Percentiles rank a stretch among this genome's conserved stretches.
These are phyloP conservation scores for Keiferia lycopersicella DNA, from an alignment of 2,888 invertebrate species.

Conservation along the genomic window DNA sequence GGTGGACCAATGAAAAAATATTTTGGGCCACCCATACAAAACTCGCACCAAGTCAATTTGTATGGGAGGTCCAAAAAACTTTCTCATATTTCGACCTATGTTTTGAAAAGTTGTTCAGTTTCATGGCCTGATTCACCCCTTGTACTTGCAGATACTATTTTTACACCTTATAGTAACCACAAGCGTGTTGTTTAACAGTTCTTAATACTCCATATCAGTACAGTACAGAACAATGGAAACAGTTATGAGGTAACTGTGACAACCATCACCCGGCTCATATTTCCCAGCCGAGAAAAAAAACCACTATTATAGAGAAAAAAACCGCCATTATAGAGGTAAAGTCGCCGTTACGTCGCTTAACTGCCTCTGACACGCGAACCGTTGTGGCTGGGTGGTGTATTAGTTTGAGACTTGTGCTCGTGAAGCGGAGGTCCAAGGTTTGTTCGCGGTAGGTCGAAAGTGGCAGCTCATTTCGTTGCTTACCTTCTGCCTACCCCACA, in stretches of 20 bases:
- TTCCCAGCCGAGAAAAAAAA: neutral
- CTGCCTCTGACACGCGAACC: neutral
- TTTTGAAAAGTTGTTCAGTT: too few species aligned
- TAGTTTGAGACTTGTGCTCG: neutral
- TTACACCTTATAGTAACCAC: too few species aligned
- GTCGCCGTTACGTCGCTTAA: constrained; percentile 9
- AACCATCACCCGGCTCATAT: neutral
- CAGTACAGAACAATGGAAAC: neutral
- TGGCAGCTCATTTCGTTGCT: too few species aligned
- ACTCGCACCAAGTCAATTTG: too few species aligned
- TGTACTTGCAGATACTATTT: too few species aligned
- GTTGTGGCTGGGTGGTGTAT: neutral
- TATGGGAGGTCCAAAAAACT: too few species aligned
- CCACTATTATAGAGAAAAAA: neutral
- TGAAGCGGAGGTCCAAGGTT: neutral
- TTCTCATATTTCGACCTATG: too few species aligned
- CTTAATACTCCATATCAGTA: constrained; percentile 7
- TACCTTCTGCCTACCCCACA: too few species aligned
- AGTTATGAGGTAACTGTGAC: constrained; percentile 2
- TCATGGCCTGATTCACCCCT: too few species aligned
- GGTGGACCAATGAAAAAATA: too few species aligned
- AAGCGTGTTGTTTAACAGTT: neutral
- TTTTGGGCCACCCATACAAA: too few species aligned
- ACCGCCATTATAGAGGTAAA: constrained; percentile 9
- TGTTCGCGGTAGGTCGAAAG: neutral